Conservation (phyloP, 2,888 invertebrate genomes). For the Incurvaria masculella region DNA sequence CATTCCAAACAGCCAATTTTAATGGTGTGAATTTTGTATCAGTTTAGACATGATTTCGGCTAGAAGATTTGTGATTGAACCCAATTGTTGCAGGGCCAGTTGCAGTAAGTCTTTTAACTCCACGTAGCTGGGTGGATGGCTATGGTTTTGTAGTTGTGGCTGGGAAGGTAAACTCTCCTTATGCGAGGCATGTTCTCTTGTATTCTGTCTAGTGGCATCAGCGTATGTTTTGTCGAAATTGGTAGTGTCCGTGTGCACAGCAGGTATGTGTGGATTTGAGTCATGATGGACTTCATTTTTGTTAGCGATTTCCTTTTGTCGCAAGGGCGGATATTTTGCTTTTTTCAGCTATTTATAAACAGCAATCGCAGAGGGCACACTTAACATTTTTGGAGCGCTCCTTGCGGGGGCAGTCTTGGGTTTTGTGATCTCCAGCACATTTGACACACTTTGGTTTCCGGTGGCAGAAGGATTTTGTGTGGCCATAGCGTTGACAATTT, state of each 20-base stretch:
- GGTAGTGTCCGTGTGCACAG: neutral
- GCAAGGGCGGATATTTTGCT: conserved; percentile 3
- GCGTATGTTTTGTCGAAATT: neutral
- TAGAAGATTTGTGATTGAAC: conserved; percentile 9
- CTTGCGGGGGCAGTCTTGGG: conserved; percentile 12
- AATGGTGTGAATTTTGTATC: conserved; percentile 2
- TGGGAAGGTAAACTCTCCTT: too few species aligned
- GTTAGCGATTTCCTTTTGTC: too few species aligned
- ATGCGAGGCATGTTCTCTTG: too few species aligned
- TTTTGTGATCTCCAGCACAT: conserved; percentile 14
- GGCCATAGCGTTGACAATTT: conserved; percentile 18
- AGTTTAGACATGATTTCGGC: conserved; percentile 9
- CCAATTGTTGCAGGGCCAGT: conserved; percentile 9
- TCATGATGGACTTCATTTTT: too few species aligned
- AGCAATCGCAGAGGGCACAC: conserved; percentile 14
- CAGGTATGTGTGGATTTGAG: too few species aligned
- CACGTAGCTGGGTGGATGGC: neutral
- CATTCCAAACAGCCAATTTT: conserved; percentile 6
- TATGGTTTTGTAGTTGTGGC: neutral
- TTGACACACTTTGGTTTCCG: conserved; percentile 17
- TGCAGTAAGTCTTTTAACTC: conserved; percentile 3
- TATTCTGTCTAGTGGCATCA: too few species aligned
- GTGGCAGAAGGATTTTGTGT: conserved; percentile 16
- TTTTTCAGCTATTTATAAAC: conserved; percentile 15
- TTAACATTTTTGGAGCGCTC: conserved; percentile 15